These are phyloP conservation scores for Enteromius argenteus DNA, from an alignment of 2,797 vertebrate genomes.

Conservation along the genomic window DNA sequence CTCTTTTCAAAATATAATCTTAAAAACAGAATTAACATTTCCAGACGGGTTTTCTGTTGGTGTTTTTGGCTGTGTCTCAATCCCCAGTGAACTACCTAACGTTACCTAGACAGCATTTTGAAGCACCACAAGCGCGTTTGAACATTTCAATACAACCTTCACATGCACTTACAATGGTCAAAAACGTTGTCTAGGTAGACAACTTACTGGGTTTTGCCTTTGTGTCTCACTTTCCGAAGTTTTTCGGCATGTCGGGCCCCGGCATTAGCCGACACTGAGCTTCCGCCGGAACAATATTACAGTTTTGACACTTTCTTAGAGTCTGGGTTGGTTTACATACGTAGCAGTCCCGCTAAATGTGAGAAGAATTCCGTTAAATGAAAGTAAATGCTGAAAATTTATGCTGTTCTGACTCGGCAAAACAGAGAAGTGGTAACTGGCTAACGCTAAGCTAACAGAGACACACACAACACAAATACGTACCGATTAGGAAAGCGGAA, in stretches of 20 bases:
- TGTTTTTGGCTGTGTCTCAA: not conserved
- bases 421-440: constrained; percentile 42
- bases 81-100: not conserved
- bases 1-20: not conserved
- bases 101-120: not conserved
- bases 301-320: not conserved
- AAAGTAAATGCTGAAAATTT: not conserved
- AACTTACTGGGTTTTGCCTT: not conserved
- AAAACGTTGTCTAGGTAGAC: not conserved
- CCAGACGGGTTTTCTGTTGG: not conserved
- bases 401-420: constrained; percentile 33
- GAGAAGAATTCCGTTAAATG: not conserved
- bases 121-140: not conserved
- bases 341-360: not conserved
- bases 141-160: not conserved
- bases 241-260: constrained; percentile 35
- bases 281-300: constrained; percentile 27
- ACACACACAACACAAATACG: constrained; percentile 65
- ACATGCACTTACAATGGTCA: not conserved
- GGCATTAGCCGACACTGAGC: constrained; percentile 35
- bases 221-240: constrained; percentile 45
- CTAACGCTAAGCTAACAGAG: constrained; percentile 39
- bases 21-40: not conserved
- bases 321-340: not conserved
- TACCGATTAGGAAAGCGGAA: constrained; percentile 75